These are phyloP conservation scores for Nymphalis c-album DNA, from an alignment of 2,888 invertebrate species.

Conservation along the genomic window DNA sequence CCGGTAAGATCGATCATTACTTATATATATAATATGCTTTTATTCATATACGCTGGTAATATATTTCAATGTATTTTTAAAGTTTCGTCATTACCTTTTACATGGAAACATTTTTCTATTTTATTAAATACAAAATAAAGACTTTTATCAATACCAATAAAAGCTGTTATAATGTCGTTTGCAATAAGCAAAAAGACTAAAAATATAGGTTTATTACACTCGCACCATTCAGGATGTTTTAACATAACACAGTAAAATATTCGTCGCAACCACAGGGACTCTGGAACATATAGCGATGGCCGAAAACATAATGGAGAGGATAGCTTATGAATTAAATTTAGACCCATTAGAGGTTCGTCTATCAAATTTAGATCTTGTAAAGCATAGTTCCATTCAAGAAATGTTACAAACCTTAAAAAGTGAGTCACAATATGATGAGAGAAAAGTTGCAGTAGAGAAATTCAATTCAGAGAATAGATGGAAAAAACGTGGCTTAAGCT, in stretches of 20 bases:
- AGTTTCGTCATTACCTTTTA: too few relatives aligned
- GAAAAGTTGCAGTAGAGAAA: conserved; percentile 66
- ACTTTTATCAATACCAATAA: too few relatives aligned
- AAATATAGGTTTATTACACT: too few relatives aligned
- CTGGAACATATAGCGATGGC: conserved; percentile 83
- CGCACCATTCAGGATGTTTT: background rate
- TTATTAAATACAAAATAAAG: too few relatives aligned
- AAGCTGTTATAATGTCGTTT: too few relatives aligned
- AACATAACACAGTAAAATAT: background rate
- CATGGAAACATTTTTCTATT: too few relatives aligned
- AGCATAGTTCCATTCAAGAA: conserved; percentile 68
- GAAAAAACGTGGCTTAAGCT: conserved; percentile 88
- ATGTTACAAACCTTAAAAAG: conserved; percentile 70
- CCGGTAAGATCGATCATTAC: conserved; percentile 74
- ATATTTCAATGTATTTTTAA: too few relatives aligned
- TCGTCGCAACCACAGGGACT: conserved; percentile 66
- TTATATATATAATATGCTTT: too few relatives aligned
- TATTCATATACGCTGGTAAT: too few relatives aligned
- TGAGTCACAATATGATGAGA: conserved; percentile 68
- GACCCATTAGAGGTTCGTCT: conserved; percentile 80
- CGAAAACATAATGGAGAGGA: conserved; percentile 85
- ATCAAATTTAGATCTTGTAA: conserved; percentile 55
- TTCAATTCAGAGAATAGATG: conserved; percentile 87
- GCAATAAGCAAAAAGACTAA: too few relatives aligned
- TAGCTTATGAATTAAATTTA: conserved; percentile 76